These are phyloP conservation scores for Machaerirhynchus nigripectus DNA, from an alignment of 2,113 vertebrate species.

Conservation along the genomic window DNA sequence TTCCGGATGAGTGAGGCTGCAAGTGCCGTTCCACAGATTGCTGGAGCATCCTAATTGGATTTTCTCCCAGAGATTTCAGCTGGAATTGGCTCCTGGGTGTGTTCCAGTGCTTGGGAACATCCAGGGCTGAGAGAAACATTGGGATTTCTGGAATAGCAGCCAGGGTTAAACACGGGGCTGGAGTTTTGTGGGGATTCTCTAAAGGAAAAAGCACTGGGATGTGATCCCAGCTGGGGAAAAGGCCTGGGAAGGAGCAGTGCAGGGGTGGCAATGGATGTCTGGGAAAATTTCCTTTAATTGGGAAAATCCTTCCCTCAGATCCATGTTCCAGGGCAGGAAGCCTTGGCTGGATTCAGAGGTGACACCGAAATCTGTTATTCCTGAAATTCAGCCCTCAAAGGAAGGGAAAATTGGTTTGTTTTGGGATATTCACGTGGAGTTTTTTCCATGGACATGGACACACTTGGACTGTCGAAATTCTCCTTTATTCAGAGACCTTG, in stretches of 20 bases:
- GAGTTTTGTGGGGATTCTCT: background rate
- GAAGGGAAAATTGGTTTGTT: background rate
- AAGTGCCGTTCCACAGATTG: background rate
- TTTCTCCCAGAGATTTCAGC: background rate
- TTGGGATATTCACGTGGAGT: background rate
- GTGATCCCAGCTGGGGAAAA: too few species aligned
- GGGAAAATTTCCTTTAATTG: background rate
- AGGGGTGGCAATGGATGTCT: rapidly evolving
- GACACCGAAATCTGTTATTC: background rate
- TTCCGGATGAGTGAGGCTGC: background rate
- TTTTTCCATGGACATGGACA: background rate
- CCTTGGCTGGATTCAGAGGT: background rate
- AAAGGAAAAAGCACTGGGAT: background rate
- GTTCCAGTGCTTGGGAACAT: background rate
- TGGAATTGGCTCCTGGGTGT: background rate
- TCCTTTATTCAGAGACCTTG: background rate
- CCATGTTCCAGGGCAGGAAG: rapidly evolving
- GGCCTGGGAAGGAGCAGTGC: background rate
- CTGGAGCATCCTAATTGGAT: background rate
- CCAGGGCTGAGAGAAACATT: background rate
- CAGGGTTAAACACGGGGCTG: rapidly evolving
- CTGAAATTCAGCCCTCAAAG: background rate
- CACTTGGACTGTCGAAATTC: rapidly evolving
- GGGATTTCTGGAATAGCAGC: background rate
- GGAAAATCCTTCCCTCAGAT: background rate